A percentile compares a stretch with the other conserved stretches of the same genome.
Evolutionary conservation across 2,797 vertebrate genomes (phyloP).

Genomic region (Buphagus erythrorhynchus): DNA sequence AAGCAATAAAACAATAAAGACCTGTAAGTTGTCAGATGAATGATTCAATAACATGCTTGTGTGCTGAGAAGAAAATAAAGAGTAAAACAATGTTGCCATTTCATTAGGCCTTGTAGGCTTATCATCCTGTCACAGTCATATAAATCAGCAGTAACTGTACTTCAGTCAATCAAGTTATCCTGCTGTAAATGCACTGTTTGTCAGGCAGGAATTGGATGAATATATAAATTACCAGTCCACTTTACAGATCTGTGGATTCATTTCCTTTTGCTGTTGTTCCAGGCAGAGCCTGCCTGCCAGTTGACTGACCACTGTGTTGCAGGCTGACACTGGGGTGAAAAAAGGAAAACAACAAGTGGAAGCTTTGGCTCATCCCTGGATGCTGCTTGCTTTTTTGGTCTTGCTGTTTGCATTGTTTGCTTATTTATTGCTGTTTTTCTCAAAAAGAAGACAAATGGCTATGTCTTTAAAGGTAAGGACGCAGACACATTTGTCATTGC

Average conservation of each 20-base stretch:
- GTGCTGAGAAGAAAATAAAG: conserved; percentile 7
- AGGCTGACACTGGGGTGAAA: neutral
- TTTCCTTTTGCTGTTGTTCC: conserved; percentile 41
- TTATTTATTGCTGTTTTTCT: neutral
- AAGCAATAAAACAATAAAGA: neutral
- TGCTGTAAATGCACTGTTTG: neutral
- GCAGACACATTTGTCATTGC: neutral
- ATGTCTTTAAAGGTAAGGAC: neutral
- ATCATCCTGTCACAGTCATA: neutral
- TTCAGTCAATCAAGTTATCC: neutral
- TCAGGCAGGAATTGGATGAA: neutral
- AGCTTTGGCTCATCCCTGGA: neutral
- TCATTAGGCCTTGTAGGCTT: conserved; percentile 16
- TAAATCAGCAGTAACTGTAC: conserved; percentile 35
- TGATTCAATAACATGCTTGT: neutral
- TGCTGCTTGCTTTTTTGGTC: neutral
- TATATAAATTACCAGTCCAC: neutral
- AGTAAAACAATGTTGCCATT: neutral
- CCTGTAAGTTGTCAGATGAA: neutral
- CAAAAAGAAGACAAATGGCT: neutral
- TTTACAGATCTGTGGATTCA: conserved; percentile 26
- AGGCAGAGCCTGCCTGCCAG: neutral
- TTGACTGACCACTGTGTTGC: neutral
- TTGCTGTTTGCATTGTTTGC: neutral
- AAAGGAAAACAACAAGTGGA: neutral